Base-by-base conservation (phyloP, 2,797 vertebrate genomes). In the Danio tinwini region DNA sequence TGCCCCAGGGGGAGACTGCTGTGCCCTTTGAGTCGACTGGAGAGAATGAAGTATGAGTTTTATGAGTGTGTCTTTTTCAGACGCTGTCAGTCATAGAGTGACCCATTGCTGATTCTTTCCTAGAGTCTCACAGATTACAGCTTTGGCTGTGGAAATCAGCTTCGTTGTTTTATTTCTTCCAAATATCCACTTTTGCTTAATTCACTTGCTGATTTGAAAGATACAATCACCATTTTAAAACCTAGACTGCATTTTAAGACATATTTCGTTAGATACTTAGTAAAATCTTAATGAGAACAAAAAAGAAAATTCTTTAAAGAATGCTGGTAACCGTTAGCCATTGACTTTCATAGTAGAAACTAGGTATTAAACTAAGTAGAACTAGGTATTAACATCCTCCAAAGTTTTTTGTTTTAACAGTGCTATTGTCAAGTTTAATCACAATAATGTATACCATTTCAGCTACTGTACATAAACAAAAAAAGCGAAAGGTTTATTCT, bases 1-100 rank as follows among this genome's bases (percentile, higher is more conserved):
- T 7, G 71, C 80, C 88, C 86, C 37, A 76, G 83, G 87, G 29
- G 87, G 84, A 85, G 83, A 85, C 85, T 82, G 81, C 52, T 80
- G 84, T 68, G 81, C 85, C 69, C 72, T 86, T 76, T 89, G 81
- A 88, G 53, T 49, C n/a, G 1, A n/a, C 39, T 16, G 29, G 40
- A 78, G 53, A 58, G 65, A 50, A 13, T 29, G 58, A 16, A 37
- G 47, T 80, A 5, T 19, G 44, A 39, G 29, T 19, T 65, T 17
- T 29, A 39, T 13, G 45, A 11, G 29, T 29, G 56, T 12, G 58
- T 53, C 5, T 62, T 12, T 29, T 17, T 53, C 16, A 42, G 68
- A 40, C 6, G 10, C 14, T 19, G 37, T 71, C 61, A 75, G 73
- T 42, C 47, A 42, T 19, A 37, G 59, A 3, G 29, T 58, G 70